Conservation (phyloP, 2,113 vertebrate genomes). For the Nipponia nippon region DNA sequence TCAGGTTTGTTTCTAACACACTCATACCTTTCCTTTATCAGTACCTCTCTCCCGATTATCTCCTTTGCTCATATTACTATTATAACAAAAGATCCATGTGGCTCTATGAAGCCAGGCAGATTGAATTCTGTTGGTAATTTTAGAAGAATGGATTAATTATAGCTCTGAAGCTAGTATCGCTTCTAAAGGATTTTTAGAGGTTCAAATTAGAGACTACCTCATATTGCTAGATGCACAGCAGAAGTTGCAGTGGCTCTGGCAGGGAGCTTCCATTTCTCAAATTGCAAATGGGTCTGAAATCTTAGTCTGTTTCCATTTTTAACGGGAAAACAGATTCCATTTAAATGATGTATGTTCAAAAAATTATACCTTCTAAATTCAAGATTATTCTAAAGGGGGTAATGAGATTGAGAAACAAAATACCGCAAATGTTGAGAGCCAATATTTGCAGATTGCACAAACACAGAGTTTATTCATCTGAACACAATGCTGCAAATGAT, state of each 20-base stretch:
- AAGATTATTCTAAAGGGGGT: not conserved
- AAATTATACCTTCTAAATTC: not conserved
- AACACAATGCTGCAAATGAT: slow-evolving; percentile 40
- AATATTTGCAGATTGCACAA: slow-evolving; percentile 59
- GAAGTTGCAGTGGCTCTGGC: slow-evolving; percentile 18
- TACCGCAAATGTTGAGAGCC: not conserved
- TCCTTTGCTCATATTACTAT: not conserved
- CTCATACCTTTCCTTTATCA: slow-evolving; percentile 40
- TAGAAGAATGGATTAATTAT: slow-evolving; percentile 30
- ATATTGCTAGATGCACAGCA: not conserved
- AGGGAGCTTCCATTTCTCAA: slow-evolving; percentile 32
- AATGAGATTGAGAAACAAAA: slow-evolving; percentile 31
- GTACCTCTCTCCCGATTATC: not conserved
- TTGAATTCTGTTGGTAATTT: not conserved
- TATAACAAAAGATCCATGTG: slow-evolving; percentile 1
- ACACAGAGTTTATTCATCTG: not conserved
- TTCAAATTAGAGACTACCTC: not conserved
- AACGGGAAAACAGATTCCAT: not conserved
- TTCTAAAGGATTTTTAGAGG: not conserved
- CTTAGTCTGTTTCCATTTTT: slow-evolving; percentile 1
- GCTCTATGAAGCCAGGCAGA: not conserved
- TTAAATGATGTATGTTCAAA: not conserved
- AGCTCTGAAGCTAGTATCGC: slow-evolving; percentile 5
- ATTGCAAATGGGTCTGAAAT: not conserved
- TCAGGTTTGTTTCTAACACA: slow-evolving; percentile 32